Conservation (phyloP, 2,888 invertebrate genomes). For the Coelinius sp. region DNA sequence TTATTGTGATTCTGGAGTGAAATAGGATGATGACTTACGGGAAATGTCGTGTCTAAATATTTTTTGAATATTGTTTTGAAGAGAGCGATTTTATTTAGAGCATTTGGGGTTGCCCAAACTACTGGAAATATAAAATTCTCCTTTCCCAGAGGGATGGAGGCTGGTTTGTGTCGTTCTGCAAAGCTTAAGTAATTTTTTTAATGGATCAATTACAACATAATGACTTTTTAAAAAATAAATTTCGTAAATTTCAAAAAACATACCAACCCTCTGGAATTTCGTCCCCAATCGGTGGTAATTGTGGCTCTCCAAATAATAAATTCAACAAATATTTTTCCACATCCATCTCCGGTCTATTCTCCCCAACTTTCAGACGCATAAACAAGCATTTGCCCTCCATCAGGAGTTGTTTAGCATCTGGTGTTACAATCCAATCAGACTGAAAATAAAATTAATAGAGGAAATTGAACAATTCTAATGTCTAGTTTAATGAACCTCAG, state of each 20-base stretch:
- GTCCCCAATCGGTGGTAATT: conserved; percentile 51
- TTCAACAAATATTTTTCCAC: conserved; percentile 59
- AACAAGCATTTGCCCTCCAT: conserved; percentile 63
- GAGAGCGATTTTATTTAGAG: conserved; percentile 60
- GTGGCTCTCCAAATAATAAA: conserved; percentile 59
- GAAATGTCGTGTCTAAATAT: conserved; percentile 60
- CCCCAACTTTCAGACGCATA: conserved; percentile 58
- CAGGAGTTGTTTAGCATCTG: conserved; percentile 55
- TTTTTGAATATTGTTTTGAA: conserved; percentile 63
- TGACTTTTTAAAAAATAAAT: background rate
- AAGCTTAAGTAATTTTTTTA: conserved; percentile 51
- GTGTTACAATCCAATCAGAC: conserved; percentile 58
- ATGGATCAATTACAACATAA: background rate
- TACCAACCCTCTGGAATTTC: conserved; percentile 60
- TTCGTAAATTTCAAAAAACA: background rate
- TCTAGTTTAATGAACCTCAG: conserved; percentile 55
- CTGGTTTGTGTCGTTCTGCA: conserved; percentile 60
- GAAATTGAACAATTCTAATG: background rate
- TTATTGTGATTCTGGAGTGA: conserved; percentile 15
- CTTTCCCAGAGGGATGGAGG: conserved; percentile 52
- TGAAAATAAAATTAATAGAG: conserved; percentile 38
- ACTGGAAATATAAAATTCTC: conserved; percentile 57
- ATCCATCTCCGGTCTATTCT: conserved; percentile 56
- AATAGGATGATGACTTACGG: conserved; percentile 51
- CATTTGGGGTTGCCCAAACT: conserved; percentile 63